Evolutionary conservation across 2,113 vertebrate species (phyloP).

Genomic region (Pachypanchax playfairii): DNA sequence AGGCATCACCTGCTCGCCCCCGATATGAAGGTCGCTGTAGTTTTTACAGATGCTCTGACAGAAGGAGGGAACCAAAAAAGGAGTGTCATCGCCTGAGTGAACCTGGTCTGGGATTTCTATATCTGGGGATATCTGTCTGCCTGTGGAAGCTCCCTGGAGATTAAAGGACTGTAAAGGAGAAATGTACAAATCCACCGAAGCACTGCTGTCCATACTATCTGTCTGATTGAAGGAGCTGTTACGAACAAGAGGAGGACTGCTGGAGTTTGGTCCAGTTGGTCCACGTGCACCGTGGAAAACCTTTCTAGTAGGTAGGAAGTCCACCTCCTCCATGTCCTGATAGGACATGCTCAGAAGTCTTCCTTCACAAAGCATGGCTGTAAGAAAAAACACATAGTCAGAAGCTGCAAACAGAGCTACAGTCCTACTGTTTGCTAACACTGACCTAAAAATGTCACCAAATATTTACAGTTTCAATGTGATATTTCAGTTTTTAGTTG

Average conservation of each 20-base stretch:
- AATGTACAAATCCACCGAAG: conserved; percentile 17
- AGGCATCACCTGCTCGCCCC: conserved; percentile 91
- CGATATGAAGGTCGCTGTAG: conserved; percentile 94
- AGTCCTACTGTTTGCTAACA: no score
- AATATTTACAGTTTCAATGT: no score
- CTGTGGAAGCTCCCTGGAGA: background rate
- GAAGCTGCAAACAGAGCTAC: no score
- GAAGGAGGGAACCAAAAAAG: conserved; percentile 90
- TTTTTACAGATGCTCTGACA: conserved; percentile 96
- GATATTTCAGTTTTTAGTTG: background rate
- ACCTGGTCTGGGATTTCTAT: conserved; percentile 70
- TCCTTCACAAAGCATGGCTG: conserved; percentile 92
- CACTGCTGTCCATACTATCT: conserved; percentile 45
- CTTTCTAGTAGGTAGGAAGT: conserved; percentile 17
- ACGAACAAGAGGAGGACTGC: conserved; percentile 28
- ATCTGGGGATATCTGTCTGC: conserved; percentile 71
- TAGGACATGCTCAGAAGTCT: conserved; percentile 85
- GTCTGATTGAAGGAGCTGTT: conserved; percentile 63
- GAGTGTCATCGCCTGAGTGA: conserved; percentile 69
- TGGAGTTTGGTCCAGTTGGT: conserved; percentile 44
- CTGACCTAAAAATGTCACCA: no score
- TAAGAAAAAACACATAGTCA: conserved; percentile 28
- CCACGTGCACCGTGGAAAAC: conserved; percentile 27
- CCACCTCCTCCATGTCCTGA: conserved; percentile 57
- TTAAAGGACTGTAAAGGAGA: conserved; percentile 38